Base-by-base conservation (phyloP, 2,797 vertebrate species). In the Pelodytes ibericus region DNA sequence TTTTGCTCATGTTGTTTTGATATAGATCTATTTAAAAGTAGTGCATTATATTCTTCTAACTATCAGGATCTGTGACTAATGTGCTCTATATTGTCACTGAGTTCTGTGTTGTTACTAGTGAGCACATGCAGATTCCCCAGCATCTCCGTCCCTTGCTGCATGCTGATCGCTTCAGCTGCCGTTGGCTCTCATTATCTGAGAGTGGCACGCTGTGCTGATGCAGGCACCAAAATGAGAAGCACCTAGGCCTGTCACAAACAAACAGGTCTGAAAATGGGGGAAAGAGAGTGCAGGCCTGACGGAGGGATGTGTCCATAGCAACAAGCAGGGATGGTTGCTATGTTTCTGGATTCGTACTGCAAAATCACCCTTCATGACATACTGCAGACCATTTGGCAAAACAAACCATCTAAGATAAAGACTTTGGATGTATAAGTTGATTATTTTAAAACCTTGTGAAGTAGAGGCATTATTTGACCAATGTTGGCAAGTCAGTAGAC, bases 131-230 rank as follows among this genome's bases (percentile, higher is more conserved):
- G 69, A 81, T 81, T 88, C 84, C 86, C 73, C 80, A 81, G 80
- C 81, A 77, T 82, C 82, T 86, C 82, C 71, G 25, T 83, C 83
- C 84, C 69, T 78, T 87, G 83, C 84, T 89, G 88, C 88, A 89
- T 88, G 83, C 83, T 91, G 86, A 93, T 93, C 84, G 85, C 83
- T 86, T 79, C 65, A 7, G 82, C 47, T 80, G 80, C 81, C 70
- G 58, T 72, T 73, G 65, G 78, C 75, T 72, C 82, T 84, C 80
- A 53, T 64, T 82, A 74, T 78, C 81, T 82, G 79, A 2, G 4
- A 75, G 51, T 75, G 41, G 77, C 10, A 75, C 2, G 0, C 77
- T 56, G 16, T 75, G 73, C 77, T 83, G 73, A 79, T 83, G 72
- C 75, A 81, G 82, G 72, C 80, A 82, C 77, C 80, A 5, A 79